Conservation (phyloP, 1,140 invertebrate species). For the Drosophila erecta region DNA sequence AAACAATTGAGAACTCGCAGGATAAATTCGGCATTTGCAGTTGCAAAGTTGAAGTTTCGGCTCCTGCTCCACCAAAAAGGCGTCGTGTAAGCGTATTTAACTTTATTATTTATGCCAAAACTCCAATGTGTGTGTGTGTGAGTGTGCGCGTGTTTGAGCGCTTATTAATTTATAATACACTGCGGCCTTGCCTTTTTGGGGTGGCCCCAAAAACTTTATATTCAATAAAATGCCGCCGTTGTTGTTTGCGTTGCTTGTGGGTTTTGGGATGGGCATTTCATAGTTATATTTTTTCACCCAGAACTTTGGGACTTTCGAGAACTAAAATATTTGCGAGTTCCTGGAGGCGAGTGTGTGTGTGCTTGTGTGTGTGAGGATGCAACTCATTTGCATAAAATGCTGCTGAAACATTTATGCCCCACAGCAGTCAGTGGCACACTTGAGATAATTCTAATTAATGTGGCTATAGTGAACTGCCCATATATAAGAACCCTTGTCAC, state of each 20-base stretch:
- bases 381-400: slow-evolving; percentile 72
- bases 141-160: slow-evolving; percentile 51
- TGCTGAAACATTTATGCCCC: slow-evolving; percentile 65
- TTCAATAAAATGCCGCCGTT: slow-evolving; percentile 41
- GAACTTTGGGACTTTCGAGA: slow-evolving; percentile 39
- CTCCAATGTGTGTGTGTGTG: slow-evolving; percentile 24
- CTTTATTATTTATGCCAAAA: slow-evolving; percentile 79
- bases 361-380: slow-evolving; percentile 23
- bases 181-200: slow-evolving; percentile 65
- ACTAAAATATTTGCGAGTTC: slow-evolving; percentile 17
- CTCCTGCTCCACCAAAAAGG: slow-evolving; percentile 52
- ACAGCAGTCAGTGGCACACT: slow-evolving; percentile 42
- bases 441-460: slow-evolving; percentile 68
- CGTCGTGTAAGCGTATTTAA: slow-evolving; percentile 81
- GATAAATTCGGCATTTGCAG: slow-evolving; percentile 32
- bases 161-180: slow-evolving; percentile 83
- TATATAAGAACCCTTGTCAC: no score
- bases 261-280: slow-evolving; percentile 15
- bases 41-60: slow-evolving; percentile 13
- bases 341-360: neutral
- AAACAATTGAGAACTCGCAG: slow-evolving; percentile 39
- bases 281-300: neutral
- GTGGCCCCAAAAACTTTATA: slow-evolving; percentile 43
- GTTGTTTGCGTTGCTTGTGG: slow-evolving; percentile 17
- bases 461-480: slow-evolving; percentile 14